Conservation (phyloP, 2,113 vertebrate genomes). For the Suncus etruscus region DNA sequence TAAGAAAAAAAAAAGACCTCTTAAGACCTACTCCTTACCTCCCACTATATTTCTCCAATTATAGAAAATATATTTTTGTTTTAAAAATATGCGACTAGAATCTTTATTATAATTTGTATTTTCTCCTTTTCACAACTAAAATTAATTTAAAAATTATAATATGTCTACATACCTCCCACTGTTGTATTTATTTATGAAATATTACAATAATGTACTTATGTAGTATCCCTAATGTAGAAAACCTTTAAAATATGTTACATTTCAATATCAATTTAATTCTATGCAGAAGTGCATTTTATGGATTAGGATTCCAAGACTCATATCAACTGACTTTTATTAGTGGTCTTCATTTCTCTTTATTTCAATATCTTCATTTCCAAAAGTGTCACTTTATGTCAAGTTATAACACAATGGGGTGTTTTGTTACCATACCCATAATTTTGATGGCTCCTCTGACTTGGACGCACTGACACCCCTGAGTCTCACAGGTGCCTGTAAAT, state of each 20-base stretch:
- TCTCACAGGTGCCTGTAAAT: not conserved
- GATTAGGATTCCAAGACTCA: not conserved
- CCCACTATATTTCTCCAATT: conserved; percentile 14
- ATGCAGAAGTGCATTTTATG: not conserved
- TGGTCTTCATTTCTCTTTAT: not conserved
- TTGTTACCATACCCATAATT: not conserved
- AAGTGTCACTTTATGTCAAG: not conserved
- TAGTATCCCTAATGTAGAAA: not conserved
- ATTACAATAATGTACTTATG: not conserved
- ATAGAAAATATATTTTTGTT: conserved; percentile 25
- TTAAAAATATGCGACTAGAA: conserved; percentile 46
- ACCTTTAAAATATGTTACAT: conserved; percentile 1
- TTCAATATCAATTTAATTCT: not conserved
- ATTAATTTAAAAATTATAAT: conserved; percentile 10
- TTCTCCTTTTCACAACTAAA: conserved; percentile 10
- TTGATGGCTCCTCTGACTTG: not conserved
- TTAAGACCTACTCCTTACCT: not conserved
- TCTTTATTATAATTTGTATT: conserved; percentile 11
- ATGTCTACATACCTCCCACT: not conserved
- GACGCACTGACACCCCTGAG: not conserved
- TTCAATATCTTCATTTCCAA: not conserved
- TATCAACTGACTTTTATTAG: not conserved
- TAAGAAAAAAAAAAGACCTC: conserved; percentile 30
- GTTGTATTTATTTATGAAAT: conserved; percentile 21
- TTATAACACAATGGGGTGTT: not conserved